Conservation (phyloP, 2,888 invertebrate species). For the Eueremaeus valkanovi region DNA sequence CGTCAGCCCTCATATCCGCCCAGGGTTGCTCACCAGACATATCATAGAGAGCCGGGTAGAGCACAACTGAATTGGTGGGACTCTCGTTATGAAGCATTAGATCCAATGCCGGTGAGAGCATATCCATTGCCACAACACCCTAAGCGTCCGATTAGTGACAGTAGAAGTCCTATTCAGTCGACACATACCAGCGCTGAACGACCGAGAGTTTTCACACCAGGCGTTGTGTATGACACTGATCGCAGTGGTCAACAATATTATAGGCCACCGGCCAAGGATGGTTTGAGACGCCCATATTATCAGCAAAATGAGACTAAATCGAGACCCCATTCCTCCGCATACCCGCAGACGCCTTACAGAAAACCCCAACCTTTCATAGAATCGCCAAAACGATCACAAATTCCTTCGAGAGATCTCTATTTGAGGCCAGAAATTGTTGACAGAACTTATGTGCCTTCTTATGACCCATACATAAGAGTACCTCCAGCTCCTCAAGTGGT, state of each 20-base stretch:
- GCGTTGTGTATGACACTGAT: not conserved
- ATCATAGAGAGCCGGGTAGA: not conserved
- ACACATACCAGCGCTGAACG: not conserved
- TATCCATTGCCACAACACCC: not conserved
- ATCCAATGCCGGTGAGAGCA: not conserved
- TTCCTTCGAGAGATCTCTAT: slow-evolving; percentile 4
- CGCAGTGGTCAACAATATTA: too few relatives aligned
- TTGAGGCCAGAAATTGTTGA: not conserved
- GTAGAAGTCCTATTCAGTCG: not conserved
- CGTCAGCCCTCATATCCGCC: not conserved
- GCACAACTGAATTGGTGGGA: not conserved
- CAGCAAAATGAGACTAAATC: not conserved
- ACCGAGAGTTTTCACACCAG: not conserved
- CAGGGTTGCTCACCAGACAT: not conserved
- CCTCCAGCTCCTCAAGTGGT: not conserved
- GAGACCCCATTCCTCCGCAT: too few relatives aligned
- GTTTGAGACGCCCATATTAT: not conserved
- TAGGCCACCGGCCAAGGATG: not conserved
- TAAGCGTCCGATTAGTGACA: not conserved
- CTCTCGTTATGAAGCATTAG: not conserved
- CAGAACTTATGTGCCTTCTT: not conserved
- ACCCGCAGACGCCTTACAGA: not conserved
- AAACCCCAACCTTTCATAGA: not conserved
- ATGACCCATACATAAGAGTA: not conserved
- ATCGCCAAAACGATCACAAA: not conserved